A percentile compares a stretch with the other conserved stretches of the same genome.
These are phyloP conservation scores for Scaptomyza cyrtandrae DNA, from an alignment of 2,888 invertebrate genomes.

Conservation along the genomic window DNA sequence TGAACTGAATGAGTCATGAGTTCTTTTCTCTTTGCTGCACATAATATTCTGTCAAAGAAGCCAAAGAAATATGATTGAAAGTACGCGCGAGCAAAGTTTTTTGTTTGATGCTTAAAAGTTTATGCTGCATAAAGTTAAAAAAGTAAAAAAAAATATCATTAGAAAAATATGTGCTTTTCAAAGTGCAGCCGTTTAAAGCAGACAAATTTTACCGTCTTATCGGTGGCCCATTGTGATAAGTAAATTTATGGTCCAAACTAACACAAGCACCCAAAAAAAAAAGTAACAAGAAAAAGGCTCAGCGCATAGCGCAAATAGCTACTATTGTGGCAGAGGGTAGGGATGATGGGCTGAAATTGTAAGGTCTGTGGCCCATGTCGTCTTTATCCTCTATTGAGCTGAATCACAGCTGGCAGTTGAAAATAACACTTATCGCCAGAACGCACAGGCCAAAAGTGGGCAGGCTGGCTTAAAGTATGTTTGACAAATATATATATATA, in stretches of 20 bases:
- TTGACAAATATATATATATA: slow-evolving; percentile 18
- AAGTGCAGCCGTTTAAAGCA: slow-evolving; percentile 49
- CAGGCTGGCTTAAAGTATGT: slow-evolving; percentile 8
- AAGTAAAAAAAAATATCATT: neutral
- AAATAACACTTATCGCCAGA: slow-evolving; percentile 72
- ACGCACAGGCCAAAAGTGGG: slow-evolving; percentile 25
- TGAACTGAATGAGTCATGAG: slow-evolving; percentile 54
- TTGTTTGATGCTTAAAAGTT: slow-evolving; percentile 24
- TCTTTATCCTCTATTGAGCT: slow-evolving; percentile 60
- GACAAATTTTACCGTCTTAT: slow-evolving; percentile 61
- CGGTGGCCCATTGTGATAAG: slow-evolving; percentile 58
- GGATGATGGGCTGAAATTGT: neutral
- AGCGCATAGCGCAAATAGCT: slow-evolving; percentile 6
- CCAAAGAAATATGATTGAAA: slow-evolving; percentile 31
- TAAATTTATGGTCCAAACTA: slow-evolving; percentile 61
- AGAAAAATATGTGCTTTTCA: slow-evolving; percentile 17
- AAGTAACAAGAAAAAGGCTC: slow-evolving; percentile 29
- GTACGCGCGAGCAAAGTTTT: slow-evolving; percentile 26
- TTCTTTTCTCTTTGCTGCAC: slow-evolving; percentile 29
- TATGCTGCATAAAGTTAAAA: slow-evolving; percentile 11
- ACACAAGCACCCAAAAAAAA: slow-evolving; percentile 30
- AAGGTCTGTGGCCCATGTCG: slow-evolving; percentile 27
- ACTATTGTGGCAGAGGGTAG: neutral
- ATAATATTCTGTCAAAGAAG: slow-evolving; percentile 54
- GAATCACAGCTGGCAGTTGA: slow-evolving; percentile 79